Evolutionary conservation across 2,888 invertebrate species (phyloP).

Genomic region (Chrysina gloriosa): DNA sequence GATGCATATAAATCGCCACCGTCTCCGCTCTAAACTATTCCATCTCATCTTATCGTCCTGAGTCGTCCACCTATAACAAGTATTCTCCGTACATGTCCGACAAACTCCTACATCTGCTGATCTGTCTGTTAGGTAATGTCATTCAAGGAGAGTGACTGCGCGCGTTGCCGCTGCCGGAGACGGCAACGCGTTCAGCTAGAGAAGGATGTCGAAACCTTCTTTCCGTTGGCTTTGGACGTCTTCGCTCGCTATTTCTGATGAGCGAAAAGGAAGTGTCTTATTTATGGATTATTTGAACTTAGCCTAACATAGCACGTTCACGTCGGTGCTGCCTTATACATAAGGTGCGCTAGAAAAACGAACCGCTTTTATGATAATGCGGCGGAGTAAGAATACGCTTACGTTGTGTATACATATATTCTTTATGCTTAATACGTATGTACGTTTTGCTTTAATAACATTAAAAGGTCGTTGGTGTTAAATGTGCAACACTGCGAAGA

Average conservation of each 20-base stretch:
- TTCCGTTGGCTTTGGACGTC: constrained; percentile 6
- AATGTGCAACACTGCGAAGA: no score
- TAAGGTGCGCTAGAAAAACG: no score
- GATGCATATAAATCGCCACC: constrained; percentile 41
- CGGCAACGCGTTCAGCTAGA: constrained; percentile 16
- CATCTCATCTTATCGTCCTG: constrained; percentile 21
- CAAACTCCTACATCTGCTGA: constrained; percentile 49
- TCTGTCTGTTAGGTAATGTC: constrained; percentile 47
- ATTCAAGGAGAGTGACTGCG: constrained; percentile 39
- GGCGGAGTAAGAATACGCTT: no score
- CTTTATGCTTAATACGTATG: no score
- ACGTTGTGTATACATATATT: no score
- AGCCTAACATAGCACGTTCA: constrained; percentile 44
- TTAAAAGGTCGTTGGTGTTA: no score
- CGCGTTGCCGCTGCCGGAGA: no score
- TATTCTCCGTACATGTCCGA: constrained; percentile 45
- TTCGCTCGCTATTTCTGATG: constrained; percentile 43
- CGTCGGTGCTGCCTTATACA: constrained; percentile 34
- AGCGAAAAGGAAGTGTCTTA: constrained; percentile 49
- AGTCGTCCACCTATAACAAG: constrained; percentile 42
- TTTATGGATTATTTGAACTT: constrained; percentile 51
- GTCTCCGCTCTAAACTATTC: constrained; percentile 24
- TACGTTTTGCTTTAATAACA: no score
- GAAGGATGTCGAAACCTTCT: constrained; percentile 42
- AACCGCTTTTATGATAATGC: no score